Conservation (phyloP, 1,140 invertebrate species). For the Stegodyphus dumicola region DNA sequence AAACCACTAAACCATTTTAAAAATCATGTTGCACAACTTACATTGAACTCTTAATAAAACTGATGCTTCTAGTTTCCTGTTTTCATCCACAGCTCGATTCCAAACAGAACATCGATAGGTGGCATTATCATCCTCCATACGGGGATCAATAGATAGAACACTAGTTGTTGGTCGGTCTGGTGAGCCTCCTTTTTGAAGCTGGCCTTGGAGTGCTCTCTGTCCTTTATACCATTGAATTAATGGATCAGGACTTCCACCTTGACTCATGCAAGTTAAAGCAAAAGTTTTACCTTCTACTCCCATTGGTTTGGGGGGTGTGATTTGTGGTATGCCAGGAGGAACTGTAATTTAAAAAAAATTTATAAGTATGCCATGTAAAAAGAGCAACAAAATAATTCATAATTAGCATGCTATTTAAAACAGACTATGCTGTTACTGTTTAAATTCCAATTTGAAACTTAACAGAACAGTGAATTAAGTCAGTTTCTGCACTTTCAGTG, state of each 20-base stretch:
- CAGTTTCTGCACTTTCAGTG: no score
- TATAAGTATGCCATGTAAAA: not conserved
- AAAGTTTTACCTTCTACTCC: slow-evolving; percentile 81
- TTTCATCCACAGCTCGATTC: slow-evolving; percentile 85
- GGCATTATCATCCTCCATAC: slow-evolving; percentile 85
- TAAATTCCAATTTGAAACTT: no score
- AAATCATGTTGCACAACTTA: slow-evolving; percentile 72
- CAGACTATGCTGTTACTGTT: no score
- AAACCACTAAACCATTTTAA: not conserved
- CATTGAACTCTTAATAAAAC: slow-evolving; percentile 88
- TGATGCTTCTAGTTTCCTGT: slow-evolving; percentile 80
- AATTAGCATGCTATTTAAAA: no score
- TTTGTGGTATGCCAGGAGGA: slow-evolving; percentile 80
- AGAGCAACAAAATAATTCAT: not conserved
- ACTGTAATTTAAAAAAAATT: slow-evolving; percentile 67
- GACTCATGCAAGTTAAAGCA: slow-evolving; percentile 81
- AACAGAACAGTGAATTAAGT: no score
- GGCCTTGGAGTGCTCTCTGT: slow-evolving; percentile 76
- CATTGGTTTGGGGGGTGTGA: slow-evolving; percentile 77
- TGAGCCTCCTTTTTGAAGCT: slow-evolving; percentile 75
- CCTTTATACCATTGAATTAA: slow-evolving; percentile 74
- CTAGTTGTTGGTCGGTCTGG: slow-evolving; percentile 79
- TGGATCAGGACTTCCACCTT: slow-evolving; percentile 89
- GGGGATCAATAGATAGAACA: slow-evolving; percentile 79
- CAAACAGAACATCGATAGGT: slow-evolving; percentile 85